A percentile compares a stretch with the other conserved stretches of the same genome.
phyloP scores from a whole-genome alignment of 2,888 invertebrate species.

The Ectemnius lituratus region DNA sequence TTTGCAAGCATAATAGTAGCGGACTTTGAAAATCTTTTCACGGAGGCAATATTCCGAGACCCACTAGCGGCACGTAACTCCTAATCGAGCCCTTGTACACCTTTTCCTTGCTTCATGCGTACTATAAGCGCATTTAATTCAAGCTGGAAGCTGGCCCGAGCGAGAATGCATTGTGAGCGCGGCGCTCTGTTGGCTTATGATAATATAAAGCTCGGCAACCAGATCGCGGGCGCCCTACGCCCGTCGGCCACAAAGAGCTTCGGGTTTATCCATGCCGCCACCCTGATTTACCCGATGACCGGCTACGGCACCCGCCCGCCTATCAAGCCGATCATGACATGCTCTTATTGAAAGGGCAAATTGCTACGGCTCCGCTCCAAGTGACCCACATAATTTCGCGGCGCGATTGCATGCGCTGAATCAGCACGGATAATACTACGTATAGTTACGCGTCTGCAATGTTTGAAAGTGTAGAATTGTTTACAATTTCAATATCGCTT shows the following conservation, averaged over 20 bases:
- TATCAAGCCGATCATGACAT: slow-evolving; percentile 44
- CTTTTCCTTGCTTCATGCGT: slow-evolving; percentile 35
- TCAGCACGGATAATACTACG: slow-evolving; percentile 35
- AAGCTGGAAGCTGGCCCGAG: slow-evolving; percentile 24
- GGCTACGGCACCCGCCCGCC: background rate
- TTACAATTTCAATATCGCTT: too few species aligned
- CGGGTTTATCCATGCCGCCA: slow-evolving; percentile 29
- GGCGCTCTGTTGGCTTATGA: slow-evolving; percentile 30
- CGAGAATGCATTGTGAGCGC: slow-evolving; percentile 29
- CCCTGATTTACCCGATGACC: too few species aligned
- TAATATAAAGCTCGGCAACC: slow-evolving; percentile 50
- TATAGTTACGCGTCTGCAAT: too few species aligned
- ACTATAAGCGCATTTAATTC: slow-evolving; percentile 50
- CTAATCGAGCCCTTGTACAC: slow-evolving; percentile 40
- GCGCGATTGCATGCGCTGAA: slow-evolving; percentile 50
- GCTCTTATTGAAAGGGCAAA: slow-evolving; percentile 58
- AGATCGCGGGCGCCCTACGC: background rate
- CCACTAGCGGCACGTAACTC: slow-evolving; percentile 14
- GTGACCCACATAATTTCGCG: slow-evolving; percentile 53
- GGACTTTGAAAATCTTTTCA: slow-evolving; percentile 13
- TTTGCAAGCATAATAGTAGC: slow-evolving; percentile 12
- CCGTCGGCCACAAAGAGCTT: slow-evolving; percentile 45
- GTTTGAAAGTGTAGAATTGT: too few species aligned
- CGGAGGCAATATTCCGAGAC: slow-evolving; percentile 21
- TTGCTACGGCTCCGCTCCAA: slow-evolving; percentile 41